Conservation (phyloP, 2,113 vertebrate species). For the Ceyx melanurus region DNA sequence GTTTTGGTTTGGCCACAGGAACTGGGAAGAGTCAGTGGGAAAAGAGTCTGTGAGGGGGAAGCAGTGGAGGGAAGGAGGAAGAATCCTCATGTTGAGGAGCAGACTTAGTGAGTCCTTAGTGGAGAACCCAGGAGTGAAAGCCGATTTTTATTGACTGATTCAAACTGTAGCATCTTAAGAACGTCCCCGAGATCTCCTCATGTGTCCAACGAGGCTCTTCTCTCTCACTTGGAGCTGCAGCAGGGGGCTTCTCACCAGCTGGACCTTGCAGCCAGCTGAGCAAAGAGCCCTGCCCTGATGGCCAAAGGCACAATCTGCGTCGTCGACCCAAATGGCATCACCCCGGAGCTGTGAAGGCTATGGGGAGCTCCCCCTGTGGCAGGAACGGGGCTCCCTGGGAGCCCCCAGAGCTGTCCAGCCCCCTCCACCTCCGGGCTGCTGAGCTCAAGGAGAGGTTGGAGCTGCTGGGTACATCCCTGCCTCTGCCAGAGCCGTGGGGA, state of each 20-base stretch:
- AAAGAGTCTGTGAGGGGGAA: background rate
- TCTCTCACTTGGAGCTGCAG: background rate
- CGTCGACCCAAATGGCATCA: background rate
- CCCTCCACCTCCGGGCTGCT: background rate
- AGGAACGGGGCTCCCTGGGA: background rate
- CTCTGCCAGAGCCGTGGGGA: background rate
- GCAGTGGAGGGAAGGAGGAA: background rate
- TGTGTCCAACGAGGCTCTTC: background rate
- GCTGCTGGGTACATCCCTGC: background rate
- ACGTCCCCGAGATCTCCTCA: background rate
- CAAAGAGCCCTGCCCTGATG: background rate
- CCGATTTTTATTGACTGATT: background rate
- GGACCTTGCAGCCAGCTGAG: background rate
- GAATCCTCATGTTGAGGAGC: background rate
- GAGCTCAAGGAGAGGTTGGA: background rate
- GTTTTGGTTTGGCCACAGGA: background rate
- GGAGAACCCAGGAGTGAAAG: background rate
- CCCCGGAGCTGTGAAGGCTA: rapidly evolving
- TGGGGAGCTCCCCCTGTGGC: background rate
- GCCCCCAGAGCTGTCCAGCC: background rate
- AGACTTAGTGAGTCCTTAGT: rapidly evolving
- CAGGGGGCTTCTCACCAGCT: background rate
- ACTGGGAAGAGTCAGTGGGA: background rate
- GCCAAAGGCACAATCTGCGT: background rate
- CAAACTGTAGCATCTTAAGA: background rate